Evolutionary conservation across 2,888 invertebrate species (phyloP), one percentile per base, ranked within the genome.

Genomic region (Leptopilina myrica): DNA sequence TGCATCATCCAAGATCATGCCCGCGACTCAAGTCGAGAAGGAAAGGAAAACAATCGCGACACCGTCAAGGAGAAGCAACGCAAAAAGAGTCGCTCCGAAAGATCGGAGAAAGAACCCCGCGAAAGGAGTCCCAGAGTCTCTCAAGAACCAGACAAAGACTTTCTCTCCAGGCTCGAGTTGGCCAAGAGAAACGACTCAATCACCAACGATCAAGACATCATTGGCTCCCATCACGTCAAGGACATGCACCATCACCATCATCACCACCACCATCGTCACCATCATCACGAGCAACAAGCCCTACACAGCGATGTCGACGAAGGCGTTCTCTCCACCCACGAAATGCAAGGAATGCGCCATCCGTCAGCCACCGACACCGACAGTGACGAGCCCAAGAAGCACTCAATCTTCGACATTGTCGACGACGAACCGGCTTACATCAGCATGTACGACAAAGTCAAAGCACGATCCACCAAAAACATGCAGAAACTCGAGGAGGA

Each of bases 361-460:
- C 89, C 90, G 5, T 91, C 91, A 3, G 90, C 90, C 3, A 90
- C 91, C 2, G 92, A 91, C 59, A 94, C 95, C 2, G 96, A 96
- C 91, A 95, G 96, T 8, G 96, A 96, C 89, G 96, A 96, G 90
- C 96, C 95, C 76, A 97, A 97, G 91, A 97, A 97, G 91, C 97
- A 97, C 93, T 97, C 97, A 78, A 97, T 97, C 88, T 97, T 98
- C 91, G 97, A 97, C 90, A 97, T 97, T 79, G 95, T 97, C 66
- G 96, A 96, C 89, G 97, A 97, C 88, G 97, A 96, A 80, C 97
- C 98, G 0, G 95, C 96, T 11, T 98, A 98, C 90, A 97, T 98
- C 81, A 98, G 98, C 11, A 99, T 99, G 98, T 99, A 99, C 91
- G 98, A 98, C 90, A 98, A 98, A 92, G 98, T 98, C 0, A 98